Base-by-base conservation (phyloP, 2,113 vertebrate genomes). In the Melanotaenia duboulayi region DNA sequence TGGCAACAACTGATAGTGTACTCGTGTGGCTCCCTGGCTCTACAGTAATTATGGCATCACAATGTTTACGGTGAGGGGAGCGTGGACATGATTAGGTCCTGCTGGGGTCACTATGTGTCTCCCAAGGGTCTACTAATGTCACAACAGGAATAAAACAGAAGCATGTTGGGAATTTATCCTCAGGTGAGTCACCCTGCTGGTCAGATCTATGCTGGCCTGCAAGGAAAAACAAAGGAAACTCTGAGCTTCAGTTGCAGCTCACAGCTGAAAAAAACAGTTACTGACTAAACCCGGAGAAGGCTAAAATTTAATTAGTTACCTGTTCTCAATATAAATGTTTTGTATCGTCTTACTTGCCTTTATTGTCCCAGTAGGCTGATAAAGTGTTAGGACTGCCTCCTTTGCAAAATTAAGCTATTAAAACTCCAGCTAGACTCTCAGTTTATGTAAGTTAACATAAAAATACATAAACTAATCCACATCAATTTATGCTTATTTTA, bases 51-150 rank as follows among this genome's bases (percentile, higher is more conserved):
- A 46, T 50, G 54, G 61, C n/a, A 60, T 55, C 4, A 3, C 68
- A 35, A 83, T 78, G 55, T 52, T 63, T 40, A 24, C n/a, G 49
- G n/a, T 14, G 13, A 54, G 13, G 54, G 19, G 32, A 55, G 69
- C 50, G 62, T 75, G 19, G 44, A 48, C 61, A 40, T 68, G 65
- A 35, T 80, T 52, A 65, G 28, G 28, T 72, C 66, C 49, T 32
- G 50, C 50, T 59, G 54, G 62, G 57, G 52, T 65, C 24, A 40
- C 52, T 11, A 54, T n/a, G 35, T 32, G 55, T 74, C 61, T 68
- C 44, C 44, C 19, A 16, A 19, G 44, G 44, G 44, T 55, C 49
- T 13, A 16, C 22, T 48, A 39, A 51, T 66, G 49, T 52, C 0
- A 4, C 48, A 35, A 1, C 44, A 46, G 44, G 40, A 19, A 4